A percentile compares a stretch with the other conserved stretches of the same genome.
phyloP scores from a whole-genome alignment of 2,888 invertebrate species.

The Coleophora deauratella region DNA sequence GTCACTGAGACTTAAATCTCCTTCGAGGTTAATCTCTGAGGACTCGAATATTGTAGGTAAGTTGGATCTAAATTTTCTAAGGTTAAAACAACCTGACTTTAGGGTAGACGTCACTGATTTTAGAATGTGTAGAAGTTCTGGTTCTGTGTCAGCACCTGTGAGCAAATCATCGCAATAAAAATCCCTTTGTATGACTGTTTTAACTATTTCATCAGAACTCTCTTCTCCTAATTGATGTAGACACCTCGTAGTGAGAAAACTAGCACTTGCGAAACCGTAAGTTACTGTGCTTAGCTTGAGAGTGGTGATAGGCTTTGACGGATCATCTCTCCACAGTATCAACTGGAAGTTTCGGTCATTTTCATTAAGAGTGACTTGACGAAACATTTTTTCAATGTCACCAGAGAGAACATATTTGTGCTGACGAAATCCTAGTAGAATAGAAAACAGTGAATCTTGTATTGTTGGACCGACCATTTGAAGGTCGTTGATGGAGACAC shows the following conservation, averaged over 20 bases:
- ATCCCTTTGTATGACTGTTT: constrained; percentile 1
- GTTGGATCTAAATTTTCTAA: not conserved
- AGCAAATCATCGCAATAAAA: constrained; percentile 7
- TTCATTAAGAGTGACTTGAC: constrained; percentile 6
- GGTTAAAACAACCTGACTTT: not conserved
- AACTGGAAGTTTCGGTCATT: constrained; percentile 20
- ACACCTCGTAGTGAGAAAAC: constrained; percentile 1
- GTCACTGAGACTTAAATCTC: constrained; percentile 3
- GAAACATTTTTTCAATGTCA: constrained; percentile 30
- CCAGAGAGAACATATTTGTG: no score
- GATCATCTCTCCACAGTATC: constrained; percentile 27
- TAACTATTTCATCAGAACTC: constrained; percentile 1
- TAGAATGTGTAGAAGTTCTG: not conserved
- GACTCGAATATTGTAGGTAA: not conserved
- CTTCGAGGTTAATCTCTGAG: not conserved
- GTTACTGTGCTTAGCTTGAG: constrained; percentile 3
- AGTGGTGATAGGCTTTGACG: constrained; percentile 1
- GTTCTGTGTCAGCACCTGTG: constrained; percentile 4
- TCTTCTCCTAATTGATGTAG: constrained; percentile 4
- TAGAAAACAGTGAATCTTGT: constrained; percentile 25
- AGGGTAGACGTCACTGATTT: not conserved
- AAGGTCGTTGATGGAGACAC: constrained; percentile 29
- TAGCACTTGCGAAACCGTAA: constrained; percentile 2
- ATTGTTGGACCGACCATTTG: constrained; percentile 23
- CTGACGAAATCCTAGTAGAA: constrained; percentile 22